Conservation (phyloP, 2,888 invertebrate genomes). For the Ecdyonurus torrentis region DNA sequence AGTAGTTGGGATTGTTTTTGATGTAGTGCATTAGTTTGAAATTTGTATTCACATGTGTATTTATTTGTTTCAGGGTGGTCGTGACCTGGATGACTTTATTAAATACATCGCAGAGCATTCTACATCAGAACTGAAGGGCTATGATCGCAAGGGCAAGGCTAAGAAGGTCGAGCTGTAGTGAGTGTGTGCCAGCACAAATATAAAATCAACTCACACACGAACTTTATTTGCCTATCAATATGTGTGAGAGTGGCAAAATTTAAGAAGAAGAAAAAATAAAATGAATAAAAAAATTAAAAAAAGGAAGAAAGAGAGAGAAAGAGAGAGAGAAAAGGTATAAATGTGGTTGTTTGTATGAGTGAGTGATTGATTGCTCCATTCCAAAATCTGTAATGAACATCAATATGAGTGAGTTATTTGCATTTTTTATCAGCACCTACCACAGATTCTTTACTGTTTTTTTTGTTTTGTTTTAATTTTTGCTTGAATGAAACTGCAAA, state of each 20-base stretch:
- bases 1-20: too few relatives aligned
- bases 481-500: too few relatives aligned
- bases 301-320: neutral
- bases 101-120: conserved; percentile 88
- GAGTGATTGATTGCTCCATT: neutral
- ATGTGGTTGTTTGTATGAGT: too few relatives aligned
- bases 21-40: too few relatives aligned
- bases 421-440: neutral
- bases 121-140: conserved; percentile 71
- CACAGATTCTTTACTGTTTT: too few relatives aligned
- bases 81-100: conserved; percentile 83
- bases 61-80: conserved; percentile 54
- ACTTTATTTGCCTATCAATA: neutral
- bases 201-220: neutral
- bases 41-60: too few relatives aligned
- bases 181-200: neutral
- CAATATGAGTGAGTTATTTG: neutral
- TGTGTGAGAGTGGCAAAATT: too few relatives aligned
- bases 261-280: too few relatives aligned
- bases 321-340: neutral
- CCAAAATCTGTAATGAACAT: neutral
- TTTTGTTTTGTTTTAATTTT: too few relatives aligned
- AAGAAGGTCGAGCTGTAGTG: conserved; percentile 44
- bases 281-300: too few relatives aligned
- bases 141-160: conserved; percentile 65